Conservation (phyloP, 2,797 vertebrate genomes). For the Babyrousa celebensis region DNA sequence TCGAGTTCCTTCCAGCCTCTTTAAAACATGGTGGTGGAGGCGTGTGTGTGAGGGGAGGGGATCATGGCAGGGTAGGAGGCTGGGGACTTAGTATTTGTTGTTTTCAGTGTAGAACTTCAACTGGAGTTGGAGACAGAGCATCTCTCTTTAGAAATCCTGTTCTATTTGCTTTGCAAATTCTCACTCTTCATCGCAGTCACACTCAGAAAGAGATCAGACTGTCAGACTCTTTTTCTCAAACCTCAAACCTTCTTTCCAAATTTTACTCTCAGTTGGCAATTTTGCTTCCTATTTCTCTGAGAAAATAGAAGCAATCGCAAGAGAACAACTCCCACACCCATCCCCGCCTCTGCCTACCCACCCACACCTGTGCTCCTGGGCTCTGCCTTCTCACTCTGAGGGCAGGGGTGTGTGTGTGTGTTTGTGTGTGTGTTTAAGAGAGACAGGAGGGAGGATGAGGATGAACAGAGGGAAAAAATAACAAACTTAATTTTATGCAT, state of each 20-base stretch:
- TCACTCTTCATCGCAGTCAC: slow-evolving; percentile 10
- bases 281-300: slow-evolving; percentile 42
- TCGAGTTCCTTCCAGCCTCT: neutral
- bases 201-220: slow-evolving; percentile 23
- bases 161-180: neutral
- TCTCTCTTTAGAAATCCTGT: neutral
- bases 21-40: neutral
- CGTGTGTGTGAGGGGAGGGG: neutral
- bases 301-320: neutral
- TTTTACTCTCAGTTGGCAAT: neutral
- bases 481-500: neutral
- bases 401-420: neutral
- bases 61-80: too few relatives aligned
- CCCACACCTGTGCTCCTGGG: neutral
- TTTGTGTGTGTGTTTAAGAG: neutral
- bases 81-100: neutral
- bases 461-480: neutral
- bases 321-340: neutral
- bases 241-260: neutral
- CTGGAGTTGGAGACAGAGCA: neutral
- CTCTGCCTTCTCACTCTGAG: neutral
- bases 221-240: slow-evolving; percentile 41
- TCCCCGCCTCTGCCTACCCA: neutral
- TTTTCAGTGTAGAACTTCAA: neutral
- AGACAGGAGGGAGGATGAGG: neutral